Evolutionary conservation across 2,888 invertebrate genomes (phyloP).

Genomic region (Cephus sareptanus): DNA sequence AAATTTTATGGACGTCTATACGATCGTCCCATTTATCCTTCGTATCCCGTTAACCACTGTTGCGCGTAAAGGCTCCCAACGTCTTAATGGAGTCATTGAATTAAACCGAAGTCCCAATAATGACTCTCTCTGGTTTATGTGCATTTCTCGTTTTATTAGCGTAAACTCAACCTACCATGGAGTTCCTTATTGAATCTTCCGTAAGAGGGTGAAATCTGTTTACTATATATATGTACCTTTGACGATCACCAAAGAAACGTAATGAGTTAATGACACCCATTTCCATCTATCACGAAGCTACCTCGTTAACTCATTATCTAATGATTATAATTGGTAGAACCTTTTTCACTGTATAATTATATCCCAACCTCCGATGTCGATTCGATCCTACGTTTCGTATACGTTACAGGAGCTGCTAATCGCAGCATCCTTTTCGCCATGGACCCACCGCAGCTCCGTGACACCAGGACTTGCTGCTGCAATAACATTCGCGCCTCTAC

Average conservation of each 20-base stretch:
- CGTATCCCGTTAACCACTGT: background rate
- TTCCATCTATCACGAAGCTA: background rate
- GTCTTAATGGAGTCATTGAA: constrained; percentile 7
- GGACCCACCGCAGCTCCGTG: constrained; percentile 47
- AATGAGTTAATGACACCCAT: background rate
- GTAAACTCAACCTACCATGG: background rate
- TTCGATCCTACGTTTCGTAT: background rate
- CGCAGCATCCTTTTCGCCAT: background rate
- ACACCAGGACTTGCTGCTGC: constrained; percentile 53
- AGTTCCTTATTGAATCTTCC: background rate
- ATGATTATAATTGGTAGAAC: background rate
- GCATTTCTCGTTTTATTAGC: constrained; percentile 5
- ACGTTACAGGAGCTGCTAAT: background rate
- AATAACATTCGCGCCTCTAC: constrained; percentile 55
- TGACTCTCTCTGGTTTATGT: background rate
- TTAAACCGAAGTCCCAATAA: background rate
- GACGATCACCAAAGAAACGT: background rate
- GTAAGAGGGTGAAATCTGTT: background rate
- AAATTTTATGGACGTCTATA: background rate
- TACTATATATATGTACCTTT: background rate
- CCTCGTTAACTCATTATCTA: background rate
- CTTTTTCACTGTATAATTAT: background rate
- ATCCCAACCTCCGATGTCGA: background rate
- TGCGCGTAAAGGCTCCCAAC: background rate
- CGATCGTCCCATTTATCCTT: background rate